phyloP scores from a whole-genome alignment of 2,797 vertebrate species.

The Tokudaia tokunoshimensis region DNA sequence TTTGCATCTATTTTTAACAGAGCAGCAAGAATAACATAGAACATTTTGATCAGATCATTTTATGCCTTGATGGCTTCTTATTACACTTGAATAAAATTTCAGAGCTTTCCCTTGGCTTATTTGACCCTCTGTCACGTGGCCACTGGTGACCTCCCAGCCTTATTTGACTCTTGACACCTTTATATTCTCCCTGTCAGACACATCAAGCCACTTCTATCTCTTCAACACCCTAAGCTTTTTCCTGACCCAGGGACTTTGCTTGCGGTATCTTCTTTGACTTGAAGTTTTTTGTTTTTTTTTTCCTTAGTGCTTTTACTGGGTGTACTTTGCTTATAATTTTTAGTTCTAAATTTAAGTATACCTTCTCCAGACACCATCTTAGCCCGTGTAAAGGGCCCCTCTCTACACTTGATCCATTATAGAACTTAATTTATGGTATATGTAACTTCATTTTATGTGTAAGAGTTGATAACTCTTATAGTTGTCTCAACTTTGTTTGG shows the following conservation, averaged over 20 bases:
- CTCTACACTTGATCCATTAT: neutral
- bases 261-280: neutral
- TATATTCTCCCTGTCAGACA: neutral
- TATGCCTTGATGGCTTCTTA: slow-evolving; percentile 16
- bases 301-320: neutral
- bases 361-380: neutral
- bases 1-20: slow-evolving; percentile 50
- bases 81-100: slow-evolving; percentile 31
- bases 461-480: neutral
- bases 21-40: slow-evolving; percentile 9
- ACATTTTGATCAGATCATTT: slow-evolving; percentile 33
- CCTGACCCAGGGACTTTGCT: slow-evolving; percentile 33
- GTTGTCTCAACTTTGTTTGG: neutral
- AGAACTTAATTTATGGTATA: slow-evolving; percentile 18
- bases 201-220: neutral
- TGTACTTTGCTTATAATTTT: slow-evolving; percentile 28
- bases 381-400: neutral
- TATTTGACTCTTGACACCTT: neutral
- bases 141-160: neutral
- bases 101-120: neutral
- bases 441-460: neutral
- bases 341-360: slow-evolving; percentile 22
- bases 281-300: slow-evolving; percentile 2
- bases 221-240: neutral
- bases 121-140: neutral